Percentiles rank a stretch among this genome's conserved stretches.
Conservation (phyloP, 2,888 invertebrate genomes). For the Morinoia aosen region DNA sequence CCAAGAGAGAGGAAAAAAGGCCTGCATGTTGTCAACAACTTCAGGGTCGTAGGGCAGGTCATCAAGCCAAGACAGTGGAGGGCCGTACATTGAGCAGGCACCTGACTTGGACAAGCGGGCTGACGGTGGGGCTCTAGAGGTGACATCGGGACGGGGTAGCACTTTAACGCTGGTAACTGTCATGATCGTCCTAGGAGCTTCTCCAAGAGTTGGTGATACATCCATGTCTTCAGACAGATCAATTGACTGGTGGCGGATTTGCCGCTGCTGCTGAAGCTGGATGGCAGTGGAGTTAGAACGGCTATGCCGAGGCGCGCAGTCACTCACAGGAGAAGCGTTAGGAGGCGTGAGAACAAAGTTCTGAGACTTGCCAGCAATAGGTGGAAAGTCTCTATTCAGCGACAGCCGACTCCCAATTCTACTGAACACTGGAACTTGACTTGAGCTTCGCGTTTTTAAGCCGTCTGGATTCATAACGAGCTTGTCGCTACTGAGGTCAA, state of each 20-base stretch:
- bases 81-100: slow-evolving; percentile 58
- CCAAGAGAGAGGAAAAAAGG: slow-evolving; percentile 65
- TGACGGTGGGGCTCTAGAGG: background rate
- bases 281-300: background rate
- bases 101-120: background rate
- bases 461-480: slow-evolving; percentile 40
- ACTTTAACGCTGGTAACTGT: slow-evolving; percentile 14
- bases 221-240: background rate
- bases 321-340: slow-evolving; percentile 20
- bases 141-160: background rate
- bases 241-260: background rate
- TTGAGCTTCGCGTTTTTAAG: background rate
- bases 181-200: background rate
- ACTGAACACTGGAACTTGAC: background rate
- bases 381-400: slow-evolving; percentile 8
- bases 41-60: slow-evolving; percentile 61
- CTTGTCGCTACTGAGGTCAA: slow-evolving; percentile 20
- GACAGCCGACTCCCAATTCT: slow-evolving; percentile 21
- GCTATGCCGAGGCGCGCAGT: background rate
- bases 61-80: slow-evolving; percentile 58
- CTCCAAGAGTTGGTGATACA: background rate
- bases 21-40: slow-evolving; percentile 63
- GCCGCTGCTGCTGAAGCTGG: background rate
- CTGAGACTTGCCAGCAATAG: slow-evolving; percentile 44
- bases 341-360: slow-evolving; percentile 45